Percentiles rank a stretch among this genome's conserved stretches.
These are phyloP conservation scores for Percopsis omiscomaycus DNA, from an alignment of 2,797 vertebrate genomes.

Conservation along the genomic window DNA sequence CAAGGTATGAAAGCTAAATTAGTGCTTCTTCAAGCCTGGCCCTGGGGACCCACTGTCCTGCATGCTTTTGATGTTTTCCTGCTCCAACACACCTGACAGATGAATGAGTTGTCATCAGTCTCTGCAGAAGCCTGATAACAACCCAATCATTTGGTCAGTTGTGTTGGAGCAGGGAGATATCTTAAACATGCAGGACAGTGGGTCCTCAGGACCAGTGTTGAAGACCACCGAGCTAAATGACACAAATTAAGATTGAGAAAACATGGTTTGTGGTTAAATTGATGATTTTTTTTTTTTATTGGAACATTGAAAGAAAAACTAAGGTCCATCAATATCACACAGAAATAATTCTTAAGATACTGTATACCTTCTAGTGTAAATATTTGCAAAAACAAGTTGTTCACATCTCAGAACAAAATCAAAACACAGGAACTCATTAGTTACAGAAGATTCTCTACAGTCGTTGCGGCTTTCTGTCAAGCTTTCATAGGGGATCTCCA, in stretches of 20 bases:
- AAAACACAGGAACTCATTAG: slow-evolving; percentile 38
- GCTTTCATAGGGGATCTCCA: slow-evolving; percentile 51
- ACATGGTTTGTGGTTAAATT: slow-evolving; percentile 23
- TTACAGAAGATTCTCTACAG: slow-evolving; percentile 46
- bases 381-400: slow-evolving; percentile 19
- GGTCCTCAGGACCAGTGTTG: no score
- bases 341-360: slow-evolving; percentile 38
- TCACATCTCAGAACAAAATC: slow-evolving; percentile 27
- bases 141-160: no score
- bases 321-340: slow-evolving; percentile 12
- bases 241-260: slow-evolving; percentile 27
- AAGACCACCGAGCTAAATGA: no score
- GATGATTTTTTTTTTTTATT: slow-evolving; percentile 27
- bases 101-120: no score
- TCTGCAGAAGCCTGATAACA: no score
- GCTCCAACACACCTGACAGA: no score
- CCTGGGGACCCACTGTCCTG: neutral
- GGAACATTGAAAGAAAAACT: slow-evolving; percentile 19
- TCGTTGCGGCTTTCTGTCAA: slow-evolving; percentile 39
- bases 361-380: slow-evolving; percentile 9
- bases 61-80: no score
- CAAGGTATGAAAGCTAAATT: slow-evolving; percentile 39
- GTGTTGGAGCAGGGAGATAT: no score
- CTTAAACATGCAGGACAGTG: no score
- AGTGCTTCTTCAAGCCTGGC: neutral